Base-by-base conservation (phyloP, 2,888 invertebrate genomes). In the Anarsia innoxiella region DNA sequence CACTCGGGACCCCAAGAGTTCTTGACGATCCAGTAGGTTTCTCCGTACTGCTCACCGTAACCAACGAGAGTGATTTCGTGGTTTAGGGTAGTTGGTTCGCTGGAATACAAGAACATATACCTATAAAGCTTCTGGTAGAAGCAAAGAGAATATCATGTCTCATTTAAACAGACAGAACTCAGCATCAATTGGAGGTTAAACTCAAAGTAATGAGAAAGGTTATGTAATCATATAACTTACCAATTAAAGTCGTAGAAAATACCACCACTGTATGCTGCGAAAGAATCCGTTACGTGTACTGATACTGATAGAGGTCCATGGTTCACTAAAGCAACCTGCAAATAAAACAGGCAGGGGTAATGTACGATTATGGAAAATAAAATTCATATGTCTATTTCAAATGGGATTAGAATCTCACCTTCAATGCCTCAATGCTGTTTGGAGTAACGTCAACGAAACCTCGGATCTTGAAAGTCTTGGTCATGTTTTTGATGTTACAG, bases 1-100 rank as follows among this genome's bases (percentile, higher is more conserved):
- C 96, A 97, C 51, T 92, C 91, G 14, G 92, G 93, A 0, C 96
- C 96, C 95, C 96, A 97, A 0, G 96, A 96, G 78, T 97, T 97
- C 79, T 96, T 97, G 6, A 97, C 80, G 39, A 97, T 86, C 97
- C 97, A 97, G 75, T 93, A 97, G n/a, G 89, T 87, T 51, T 94
- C 88, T 2, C 92, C 93, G 48, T 92, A 88, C 30, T 93, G 77
- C 11, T 85, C 87, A 8, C 97, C 97, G 67, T 94, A 97, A 0
- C 95, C 97, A 2, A 97, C 96, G 33, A 94, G 91, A 36, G 96
- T 76, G 0, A 97, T 96, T 26, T 95, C 93, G 66, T 97, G 97
- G 76, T 96, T 93, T 35, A 96, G 66, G 2, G 84, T 67, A 30
- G 89, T 88, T 15, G 88, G 78, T 19, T 84, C 86, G 56, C 92